Percentiles rank a stretch among this genome's conserved stretches.
Conservation (phyloP, 2,888 invertebrate species). For the Dryadula phaetusa region DNA sequence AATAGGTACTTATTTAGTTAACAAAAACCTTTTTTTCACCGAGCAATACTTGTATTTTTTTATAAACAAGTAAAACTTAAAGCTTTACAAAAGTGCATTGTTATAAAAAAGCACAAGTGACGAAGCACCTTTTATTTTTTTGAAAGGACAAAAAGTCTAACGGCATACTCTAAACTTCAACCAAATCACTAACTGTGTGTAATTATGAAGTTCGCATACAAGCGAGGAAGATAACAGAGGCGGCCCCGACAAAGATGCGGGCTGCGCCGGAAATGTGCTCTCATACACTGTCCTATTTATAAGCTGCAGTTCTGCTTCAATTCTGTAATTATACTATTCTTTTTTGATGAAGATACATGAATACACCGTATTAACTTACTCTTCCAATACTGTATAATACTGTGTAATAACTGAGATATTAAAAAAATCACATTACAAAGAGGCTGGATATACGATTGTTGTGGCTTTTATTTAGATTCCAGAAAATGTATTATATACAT, state of each 20-base stretch:
- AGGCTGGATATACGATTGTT: too few relatives aligned
- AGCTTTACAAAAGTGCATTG: not conserved
- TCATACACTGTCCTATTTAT: constrained; percentile 73
- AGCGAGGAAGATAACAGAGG: constrained; percentile 53
- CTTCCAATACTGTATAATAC: not conserved
- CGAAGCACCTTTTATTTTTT: constrained; percentile 16
- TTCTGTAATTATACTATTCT: constrained; percentile 22
- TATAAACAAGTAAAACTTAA: not conserved
- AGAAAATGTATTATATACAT: too few relatives aligned
- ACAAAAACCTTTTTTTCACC: too few relatives aligned
- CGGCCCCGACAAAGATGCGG: constrained; percentile 60
- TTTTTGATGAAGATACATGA: not conserved
- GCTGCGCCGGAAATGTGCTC: constrained; percentile 69
- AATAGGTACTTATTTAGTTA: too few relatives aligned
- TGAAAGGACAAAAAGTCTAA: constrained; percentile 24
- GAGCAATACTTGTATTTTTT: not conserved
- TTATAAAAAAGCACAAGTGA: not conserved
- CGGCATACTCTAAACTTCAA: constrained; percentile 27
- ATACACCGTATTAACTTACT: not conserved
- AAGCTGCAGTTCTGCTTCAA: constrained; percentile 51
- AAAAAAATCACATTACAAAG: too few relatives aligned
- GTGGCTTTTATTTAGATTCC: too few relatives aligned
- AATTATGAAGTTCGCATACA: constrained; percentile 46
- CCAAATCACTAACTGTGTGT: constrained; percentile 33
- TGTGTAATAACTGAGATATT: too few relatives aligned